A percentile compares a stretch with the other conserved stretches of the same genome.
Evolutionary conservation across 2,113 vertebrate genomes (phyloP).

Genomic region (Hippoglossus stenolepis): DNA sequence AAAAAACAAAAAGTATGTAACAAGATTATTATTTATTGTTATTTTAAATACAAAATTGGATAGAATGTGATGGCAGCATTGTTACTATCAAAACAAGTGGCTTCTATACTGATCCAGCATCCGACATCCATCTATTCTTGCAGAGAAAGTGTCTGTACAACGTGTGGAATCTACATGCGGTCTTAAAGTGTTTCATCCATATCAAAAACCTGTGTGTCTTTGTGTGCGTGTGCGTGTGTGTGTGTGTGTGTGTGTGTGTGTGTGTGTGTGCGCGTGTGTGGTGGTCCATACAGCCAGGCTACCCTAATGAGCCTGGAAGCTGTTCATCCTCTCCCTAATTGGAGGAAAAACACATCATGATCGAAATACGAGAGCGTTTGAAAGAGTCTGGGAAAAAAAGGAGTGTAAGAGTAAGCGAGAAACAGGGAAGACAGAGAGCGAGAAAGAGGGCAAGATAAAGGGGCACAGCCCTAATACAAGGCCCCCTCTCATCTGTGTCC

Average conservation of each 20-base stretch:
- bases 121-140: not conserved
- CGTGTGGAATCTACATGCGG: slow-evolving; percentile 16
- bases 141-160: slow-evolving; percentile 1
- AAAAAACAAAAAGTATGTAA: not conserved
- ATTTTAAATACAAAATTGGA: not conserved
- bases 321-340: slow-evolving; percentile 69
- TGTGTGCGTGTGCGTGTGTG: slow-evolving; percentile 6
- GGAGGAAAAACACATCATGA: slow-evolving; percentile 67
- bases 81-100: not conserved
- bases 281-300: slow-evolving; percentile 37
- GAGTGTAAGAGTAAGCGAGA: not conserved
- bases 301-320: slow-evolving; percentile 67
- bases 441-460: slow-evolving; percentile 46
- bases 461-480: slow-evolving; percentile 16
- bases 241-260: slow-evolving; percentile 1
- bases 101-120: not conserved
- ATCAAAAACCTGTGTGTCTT: slow-evolving; percentile 21
- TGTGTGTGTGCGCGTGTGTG: slow-evolving; percentile 27
- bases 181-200: slow-evolving; percentile 22
- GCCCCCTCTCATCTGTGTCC: slow-evolving; percentile 37
- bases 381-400: slow-evolving; percentile 23
- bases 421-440: slow-evolving; percentile 28
- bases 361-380: slow-evolving; percentile 49
- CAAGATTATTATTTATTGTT: not conserved
- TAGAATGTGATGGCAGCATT: not conserved